Percentiles rank a stretch among this genome's conserved stretches.
phyloP scores from a whole-genome alignment of 2,888 invertebrate species.

The Encarsia formosa region DNA sequence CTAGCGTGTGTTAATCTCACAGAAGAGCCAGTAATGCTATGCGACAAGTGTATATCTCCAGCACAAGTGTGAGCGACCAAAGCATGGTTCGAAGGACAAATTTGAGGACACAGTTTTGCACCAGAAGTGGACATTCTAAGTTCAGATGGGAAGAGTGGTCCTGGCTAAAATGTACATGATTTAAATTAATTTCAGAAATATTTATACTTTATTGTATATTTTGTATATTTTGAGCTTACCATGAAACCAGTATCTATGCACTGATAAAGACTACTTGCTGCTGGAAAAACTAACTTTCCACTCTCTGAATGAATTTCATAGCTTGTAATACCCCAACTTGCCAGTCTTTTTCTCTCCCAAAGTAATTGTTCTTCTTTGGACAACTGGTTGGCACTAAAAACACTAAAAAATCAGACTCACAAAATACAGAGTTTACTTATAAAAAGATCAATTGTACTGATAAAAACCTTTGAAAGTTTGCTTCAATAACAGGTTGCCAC shows the following conservation, averaged over 20 bases:
- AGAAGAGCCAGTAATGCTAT: constrained; percentile 64
- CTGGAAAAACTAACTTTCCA: constrained; percentile 87
- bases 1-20: constrained; percentile 69
- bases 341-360: constrained; percentile 86
- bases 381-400: constrained; percentile 59
- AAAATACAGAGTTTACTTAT: constrained; percentile 4
- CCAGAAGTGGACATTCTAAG: constrained; percentile 62
- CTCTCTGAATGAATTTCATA: constrained; percentile 81
- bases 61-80: constrained; percentile 87
- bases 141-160: constrained; percentile 66
- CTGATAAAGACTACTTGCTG: constrained; percentile 82
- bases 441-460: not conserved
- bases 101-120: constrained; percentile 75
- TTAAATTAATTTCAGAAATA: constrained; percentile 2
- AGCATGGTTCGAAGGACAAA: constrained; percentile 75
- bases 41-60: constrained; percentile 87
- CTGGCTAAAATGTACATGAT: constrained; percentile 50
- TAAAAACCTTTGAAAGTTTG: constrained; percentile 57
- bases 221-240: constrained; percentile 55
- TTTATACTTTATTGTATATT: not conserved
- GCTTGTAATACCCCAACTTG: constrained; percentile 90
- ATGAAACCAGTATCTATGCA: constrained; percentile 72
- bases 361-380: constrained; percentile 87
- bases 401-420: constrained; percentile 32
- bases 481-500: constrained; percentile 81